phyloP scores from a whole-genome alignment of 2,113 vertebrate species.

The Halcyon malimbica region DNA sequence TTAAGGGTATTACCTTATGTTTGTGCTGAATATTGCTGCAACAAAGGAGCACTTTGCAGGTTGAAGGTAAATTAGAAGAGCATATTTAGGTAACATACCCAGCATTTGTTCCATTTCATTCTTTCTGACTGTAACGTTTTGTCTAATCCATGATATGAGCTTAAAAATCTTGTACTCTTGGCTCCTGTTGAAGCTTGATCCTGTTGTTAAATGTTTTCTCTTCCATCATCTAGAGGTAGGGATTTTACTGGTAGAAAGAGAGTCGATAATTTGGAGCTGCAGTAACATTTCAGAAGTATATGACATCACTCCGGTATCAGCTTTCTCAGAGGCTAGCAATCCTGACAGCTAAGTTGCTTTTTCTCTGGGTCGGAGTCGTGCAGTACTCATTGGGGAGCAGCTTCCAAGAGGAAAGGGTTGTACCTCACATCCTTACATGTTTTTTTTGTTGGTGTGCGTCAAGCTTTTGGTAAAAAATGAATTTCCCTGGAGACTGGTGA shows the following conservation, averaged over 20 bases:
- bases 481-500: slow-evolving; percentile 64
- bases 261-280: slow-evolving; percentile 58
- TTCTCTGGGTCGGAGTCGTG: slow-evolving; percentile 45
- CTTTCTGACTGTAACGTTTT: neutral
- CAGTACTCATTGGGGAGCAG: slow-evolving; percentile 56
- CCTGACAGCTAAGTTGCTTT: slow-evolving; percentile 67
- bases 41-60: neutral
- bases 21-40: neutral
- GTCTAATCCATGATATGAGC: fast-evolving
- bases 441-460: neutral
- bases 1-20: neutral
- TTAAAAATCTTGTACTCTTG: neutral
- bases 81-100: neutral
- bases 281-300: slow-evolving; percentile 42
- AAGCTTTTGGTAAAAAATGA: slow-evolving; percentile 18
- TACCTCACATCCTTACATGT: neutral
- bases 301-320: slow-evolving; percentile 86
- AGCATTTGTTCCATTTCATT: neutral
- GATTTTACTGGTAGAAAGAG: slow-evolving; percentile 48
- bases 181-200: neutral
- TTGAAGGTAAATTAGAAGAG: neutral
- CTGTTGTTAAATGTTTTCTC: neutral
- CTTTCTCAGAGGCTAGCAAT: slow-evolving; percentile 71
- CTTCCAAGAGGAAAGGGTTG: slow-evolving; percentile 39
- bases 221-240: neutral